Conservation (phyloP, 2,797 vertebrate species). For the Notolepis coatsorum region DNA sequence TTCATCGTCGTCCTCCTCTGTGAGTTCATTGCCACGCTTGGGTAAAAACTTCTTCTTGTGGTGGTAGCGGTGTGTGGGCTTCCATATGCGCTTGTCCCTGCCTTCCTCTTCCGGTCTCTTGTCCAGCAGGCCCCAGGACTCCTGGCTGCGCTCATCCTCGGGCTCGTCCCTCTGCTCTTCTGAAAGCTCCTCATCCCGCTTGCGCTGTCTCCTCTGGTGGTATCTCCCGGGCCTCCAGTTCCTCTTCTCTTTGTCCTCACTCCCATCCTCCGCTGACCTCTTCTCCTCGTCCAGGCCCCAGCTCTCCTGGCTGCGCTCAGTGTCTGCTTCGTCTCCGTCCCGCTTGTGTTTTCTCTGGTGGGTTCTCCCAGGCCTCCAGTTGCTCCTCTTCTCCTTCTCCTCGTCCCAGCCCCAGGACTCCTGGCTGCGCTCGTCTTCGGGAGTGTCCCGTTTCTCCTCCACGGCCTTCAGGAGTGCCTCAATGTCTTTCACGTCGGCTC, state of each 20-base stretch:
- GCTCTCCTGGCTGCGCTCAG: constrained; percentile 56
- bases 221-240: constrained; percentile 62
- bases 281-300: no score
- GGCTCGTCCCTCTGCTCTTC: constrained; percentile 62
- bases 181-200: constrained; percentile 54
- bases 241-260: constrained; percentile 56
- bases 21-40: constrained; percentile 55
- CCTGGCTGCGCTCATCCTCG: constrained; percentile 69
- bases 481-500: constrained; percentile 69
- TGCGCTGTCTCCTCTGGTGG: constrained; percentile 57
- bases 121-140: constrained; percentile 64
- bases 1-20: constrained; percentile 60
- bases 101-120: no score
- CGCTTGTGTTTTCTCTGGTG: constrained; percentile 50
- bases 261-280: no score
- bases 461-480: constrained; percentile 65
- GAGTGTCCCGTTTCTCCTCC: constrained; percentile 66
- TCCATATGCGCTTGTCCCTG: constrained; percentile 62
- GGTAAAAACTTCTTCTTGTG: constrained; percentile 63
- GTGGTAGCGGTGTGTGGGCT: constrained; percentile 63
- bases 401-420: constrained; percentile 75
- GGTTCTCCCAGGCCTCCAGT: constrained; percentile 62
- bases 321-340: constrained; percentile 36
- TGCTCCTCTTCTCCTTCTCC: constrained; percentile 69
- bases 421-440: constrained; percentile 73